Evolutionary conservation across 1,140 invertebrate genomes (phyloP).

Genomic region (Chrysopa pallens): DNA sequence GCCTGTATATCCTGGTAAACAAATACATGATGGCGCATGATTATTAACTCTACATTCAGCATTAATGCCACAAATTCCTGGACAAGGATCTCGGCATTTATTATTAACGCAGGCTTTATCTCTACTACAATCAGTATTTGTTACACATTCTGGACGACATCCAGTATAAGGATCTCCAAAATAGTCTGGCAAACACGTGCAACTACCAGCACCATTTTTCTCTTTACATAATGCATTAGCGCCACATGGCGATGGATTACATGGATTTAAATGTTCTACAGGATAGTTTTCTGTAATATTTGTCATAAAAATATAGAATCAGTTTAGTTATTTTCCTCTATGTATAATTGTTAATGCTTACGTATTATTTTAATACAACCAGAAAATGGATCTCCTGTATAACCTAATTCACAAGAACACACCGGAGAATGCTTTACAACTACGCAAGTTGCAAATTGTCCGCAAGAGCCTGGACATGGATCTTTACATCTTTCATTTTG

Average conservation of each 20-base stretch:
- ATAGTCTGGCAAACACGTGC: constrained; percentile 50
- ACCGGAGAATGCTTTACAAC: constrained; percentile 40
- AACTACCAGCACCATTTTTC: constrained; percentile 54
- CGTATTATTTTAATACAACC: constrained; percentile 29
- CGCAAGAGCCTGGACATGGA: constrained; percentile 39
- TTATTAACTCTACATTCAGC: constrained; percentile 55
- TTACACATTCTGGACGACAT: constrained; percentile 50
- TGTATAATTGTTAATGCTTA: constrained; percentile 9
- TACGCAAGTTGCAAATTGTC: constrained; percentile 34
- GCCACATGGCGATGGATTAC: constrained; percentile 58
- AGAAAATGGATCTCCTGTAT: constrained; percentile 39
- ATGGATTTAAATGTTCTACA: constrained; percentile 29
- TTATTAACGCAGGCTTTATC: constrained; percentile 46
- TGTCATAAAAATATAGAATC: background rate
- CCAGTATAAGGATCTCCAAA: constrained; percentile 56
- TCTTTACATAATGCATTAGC: constrained; percentile 62
- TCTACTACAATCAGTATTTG: constrained; percentile 48
- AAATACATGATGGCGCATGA: constrained; percentile 56
- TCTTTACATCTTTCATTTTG: constrained; percentile 41
- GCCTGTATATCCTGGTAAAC: constrained; percentile 46
- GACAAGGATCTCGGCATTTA: constrained; percentile 54
- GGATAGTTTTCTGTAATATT: constrained; percentile 14
- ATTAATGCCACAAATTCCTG: constrained; percentile 51
- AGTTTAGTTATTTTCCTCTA: too few relatives aligned
- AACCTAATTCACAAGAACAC: constrained; percentile 36